Conservation (phyloP, 2,888 invertebrate species). For the Parapristionchus giblindavisi region DNA sequence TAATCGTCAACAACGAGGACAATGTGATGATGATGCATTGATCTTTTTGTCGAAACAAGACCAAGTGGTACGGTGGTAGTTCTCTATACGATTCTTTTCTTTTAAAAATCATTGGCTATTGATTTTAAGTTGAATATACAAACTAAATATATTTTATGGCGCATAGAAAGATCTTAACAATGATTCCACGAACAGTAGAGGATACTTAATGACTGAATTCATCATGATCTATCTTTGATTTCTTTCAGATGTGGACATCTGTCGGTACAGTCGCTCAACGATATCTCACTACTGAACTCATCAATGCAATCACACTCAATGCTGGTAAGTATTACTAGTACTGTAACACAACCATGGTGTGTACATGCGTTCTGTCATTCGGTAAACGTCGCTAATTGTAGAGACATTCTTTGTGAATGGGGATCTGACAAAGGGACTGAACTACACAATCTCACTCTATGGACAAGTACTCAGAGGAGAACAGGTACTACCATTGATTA, state of each 20-base stretch:
- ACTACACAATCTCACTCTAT: conserved; percentile 24
- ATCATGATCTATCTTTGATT: not conserved
- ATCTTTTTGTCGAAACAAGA: conserved; percentile 27
- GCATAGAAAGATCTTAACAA: not conserved
- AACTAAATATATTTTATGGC: too few species aligned
- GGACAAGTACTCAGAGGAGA: conserved; percentile 8
- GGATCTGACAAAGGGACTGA: conserved; percentile 11
- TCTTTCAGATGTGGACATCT: conserved; percentile 35
- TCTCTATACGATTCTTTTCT: not conserved
- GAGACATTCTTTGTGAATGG: conserved; percentile 27
- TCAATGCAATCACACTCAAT: conserved; percentile 32
- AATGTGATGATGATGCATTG: conserved; percentile 30
- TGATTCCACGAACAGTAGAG: not conserved
- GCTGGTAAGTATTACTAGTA: conserved; percentile 11
- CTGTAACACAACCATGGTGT: not conserved
- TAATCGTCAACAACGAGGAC: conserved; percentile 1
- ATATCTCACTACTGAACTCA: conserved; percentile 16
- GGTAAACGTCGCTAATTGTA: not conserved
- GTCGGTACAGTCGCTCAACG: conserved; percentile 16
- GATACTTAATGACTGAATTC: not conserved
- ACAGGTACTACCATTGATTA: conserved; percentile 12
- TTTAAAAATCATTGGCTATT: too few species aligned
- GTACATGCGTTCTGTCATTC: not conserved
- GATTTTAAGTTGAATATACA: too few species aligned
- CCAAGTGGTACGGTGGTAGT: conserved; percentile 7